Evolutionary conservation across 92 coral and sea anemone species (phyloP).

Genomic region (Ricordea florida): DNA sequence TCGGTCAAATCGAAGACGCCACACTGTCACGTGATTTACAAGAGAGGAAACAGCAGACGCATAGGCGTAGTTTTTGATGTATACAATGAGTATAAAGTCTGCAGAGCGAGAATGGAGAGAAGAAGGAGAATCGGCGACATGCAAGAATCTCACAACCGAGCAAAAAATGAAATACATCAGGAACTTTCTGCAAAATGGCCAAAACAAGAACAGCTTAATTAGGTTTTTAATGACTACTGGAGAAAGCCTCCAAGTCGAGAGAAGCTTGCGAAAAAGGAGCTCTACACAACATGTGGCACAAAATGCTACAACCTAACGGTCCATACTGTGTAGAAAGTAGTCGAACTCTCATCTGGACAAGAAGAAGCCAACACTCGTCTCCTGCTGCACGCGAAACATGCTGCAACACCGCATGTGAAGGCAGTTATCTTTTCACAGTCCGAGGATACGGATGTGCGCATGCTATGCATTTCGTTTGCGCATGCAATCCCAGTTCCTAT

Average conservation of each 20-base stretch:
- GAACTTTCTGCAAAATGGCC: too few species aligned
- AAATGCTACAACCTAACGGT: background rate
- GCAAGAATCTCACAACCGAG: too few species aligned
- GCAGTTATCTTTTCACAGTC: background rate
- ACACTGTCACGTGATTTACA: background rate
- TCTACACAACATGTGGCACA: background rate
- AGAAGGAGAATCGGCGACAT: too few species aligned
- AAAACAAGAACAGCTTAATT: too few species aligned
- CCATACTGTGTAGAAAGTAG: background rate
- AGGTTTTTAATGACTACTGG: background rate
- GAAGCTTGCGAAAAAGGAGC: background rate
- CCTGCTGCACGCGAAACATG: background rate
- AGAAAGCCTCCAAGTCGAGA: background rate
- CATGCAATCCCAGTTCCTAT: constrained; percentile 4
- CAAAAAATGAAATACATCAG: too few species aligned
- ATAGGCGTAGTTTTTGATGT: constrained; percentile 24
- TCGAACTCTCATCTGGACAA: background rate
- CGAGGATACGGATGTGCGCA: too few species aligned
- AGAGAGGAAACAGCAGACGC: background rate
- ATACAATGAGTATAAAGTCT: too few species aligned
- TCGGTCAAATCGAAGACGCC: constrained; percentile 18
- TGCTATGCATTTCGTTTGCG: constrained; percentile 4
- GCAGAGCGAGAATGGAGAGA: too few species aligned
- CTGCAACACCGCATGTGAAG: constrained; percentile 4
- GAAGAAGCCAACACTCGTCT: too few species aligned